Evolutionary conservation across 2,797 vertebrate species (phyloP).

Genomic region (Loris lydekkerianus): DNA sequence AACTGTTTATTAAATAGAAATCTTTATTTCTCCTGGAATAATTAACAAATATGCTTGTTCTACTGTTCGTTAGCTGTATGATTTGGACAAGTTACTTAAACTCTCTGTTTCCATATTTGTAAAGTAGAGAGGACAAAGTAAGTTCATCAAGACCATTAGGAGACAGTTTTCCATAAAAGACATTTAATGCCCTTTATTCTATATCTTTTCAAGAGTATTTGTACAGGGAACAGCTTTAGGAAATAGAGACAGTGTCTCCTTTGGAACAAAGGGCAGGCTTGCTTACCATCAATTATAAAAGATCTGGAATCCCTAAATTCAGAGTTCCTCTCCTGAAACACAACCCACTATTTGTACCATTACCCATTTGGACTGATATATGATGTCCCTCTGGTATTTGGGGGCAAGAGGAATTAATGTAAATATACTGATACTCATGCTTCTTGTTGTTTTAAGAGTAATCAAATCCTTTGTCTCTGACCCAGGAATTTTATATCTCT

Average conservation of each 20-base stretch:
- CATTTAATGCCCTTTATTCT: not conserved
- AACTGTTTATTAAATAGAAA: constrained; percentile 19
- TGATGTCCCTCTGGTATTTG: not conserved
- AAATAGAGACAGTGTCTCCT: not conserved
- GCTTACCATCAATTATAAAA: not conserved
- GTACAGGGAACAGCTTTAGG: not conserved
- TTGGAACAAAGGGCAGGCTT: constrained; percentile 10
- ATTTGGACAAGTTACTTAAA: constrained; percentile 11
- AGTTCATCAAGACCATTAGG: not conserved
- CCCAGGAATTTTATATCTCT: not conserved
- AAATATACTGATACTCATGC: not conserved
- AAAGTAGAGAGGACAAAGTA: constrained; percentile 37
- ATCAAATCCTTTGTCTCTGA: not conserved
- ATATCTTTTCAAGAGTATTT: constrained; percentile 10
- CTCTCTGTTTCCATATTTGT: constrained; percentile 36
- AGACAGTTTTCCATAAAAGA: not conserved
- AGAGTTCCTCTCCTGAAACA: not conserved
- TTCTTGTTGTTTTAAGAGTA: not conserved
- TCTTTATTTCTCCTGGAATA: constrained; percentile 53
- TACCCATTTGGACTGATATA: not conserved
- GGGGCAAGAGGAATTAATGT: not conserved
- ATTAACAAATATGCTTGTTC: not conserved
- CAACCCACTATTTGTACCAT: not conserved
- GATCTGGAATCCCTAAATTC: not conserved
- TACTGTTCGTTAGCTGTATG: not conserved